These are phyloP conservation scores for Sorex araneus DNA, from an alignment of 2,113 vertebrate genomes.

Conservation along the genomic window DNA sequence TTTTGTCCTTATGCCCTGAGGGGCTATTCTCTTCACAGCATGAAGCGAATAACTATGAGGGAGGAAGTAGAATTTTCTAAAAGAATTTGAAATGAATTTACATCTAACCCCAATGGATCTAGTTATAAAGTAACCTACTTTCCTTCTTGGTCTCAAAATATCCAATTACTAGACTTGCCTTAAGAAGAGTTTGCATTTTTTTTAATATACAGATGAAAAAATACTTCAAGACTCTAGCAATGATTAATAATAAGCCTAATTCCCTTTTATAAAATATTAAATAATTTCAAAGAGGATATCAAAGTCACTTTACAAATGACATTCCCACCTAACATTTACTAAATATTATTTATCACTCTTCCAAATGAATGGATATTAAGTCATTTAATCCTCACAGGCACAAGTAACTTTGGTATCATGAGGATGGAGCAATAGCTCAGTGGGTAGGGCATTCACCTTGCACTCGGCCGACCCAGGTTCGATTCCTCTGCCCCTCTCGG, in stretches of 20 bases:
- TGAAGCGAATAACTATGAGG: slow-evolving; percentile 70
- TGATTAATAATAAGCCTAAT: slow-evolving; percentile 60
- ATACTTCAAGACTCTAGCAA: slow-evolving; percentile 75
- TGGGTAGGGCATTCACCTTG: too few species aligned
- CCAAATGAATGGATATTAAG: background rate
- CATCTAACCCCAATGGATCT: slow-evolving; percentile 77
- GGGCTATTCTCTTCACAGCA: slow-evolving; percentile 74
- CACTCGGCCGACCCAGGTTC: too few species aligned
- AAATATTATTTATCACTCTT: background rate
- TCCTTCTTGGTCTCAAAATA: slow-evolving; percentile 77
- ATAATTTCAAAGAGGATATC: slow-evolving; percentile 40
- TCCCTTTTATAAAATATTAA: slow-evolving; percentile 56
- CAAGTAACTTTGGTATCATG: background rate
- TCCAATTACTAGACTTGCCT: slow-evolving; percentile 75
- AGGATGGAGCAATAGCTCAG: too few species aligned
- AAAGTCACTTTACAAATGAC: slow-evolving; percentile 35
- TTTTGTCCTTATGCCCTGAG: slow-evolving; percentile 39
- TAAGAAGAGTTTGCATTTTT: slow-evolving; percentile 70
- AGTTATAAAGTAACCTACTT: slow-evolving; percentile 81
- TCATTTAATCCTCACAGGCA: background rate
- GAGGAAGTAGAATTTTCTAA: slow-evolving; percentile 77
- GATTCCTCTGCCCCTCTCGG: too few species aligned
- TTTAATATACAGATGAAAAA: slow-evolving; percentile 50
- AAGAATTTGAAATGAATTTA: slow-evolving; percentile 82
- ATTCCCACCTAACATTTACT: background rate